Percentiles rank a stretch among this genome's conserved stretches.
Evolutionary conservation across 2,888 invertebrate genomes (phyloP).

Genomic region (Patella depressa): DNA sequence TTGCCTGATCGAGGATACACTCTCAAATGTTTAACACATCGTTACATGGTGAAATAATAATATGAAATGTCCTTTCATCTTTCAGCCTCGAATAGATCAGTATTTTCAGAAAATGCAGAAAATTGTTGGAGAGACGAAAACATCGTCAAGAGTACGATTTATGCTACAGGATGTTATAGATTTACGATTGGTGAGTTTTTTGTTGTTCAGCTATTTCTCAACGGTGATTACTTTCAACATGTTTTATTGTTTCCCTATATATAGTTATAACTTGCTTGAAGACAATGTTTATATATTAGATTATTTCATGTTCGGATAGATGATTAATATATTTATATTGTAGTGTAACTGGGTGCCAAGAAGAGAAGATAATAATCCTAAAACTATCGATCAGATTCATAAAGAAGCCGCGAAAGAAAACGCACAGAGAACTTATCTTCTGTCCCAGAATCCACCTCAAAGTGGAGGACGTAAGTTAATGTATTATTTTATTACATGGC

Average conservation of each 20-base stretch:
- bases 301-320: neutral
- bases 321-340: slow-evolving; percentile 22
- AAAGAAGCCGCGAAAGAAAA: slow-evolving; percentile 78
- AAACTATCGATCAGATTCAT: slow-evolving; percentile 94
- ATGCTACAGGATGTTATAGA: slow-evolving; percentile 95
- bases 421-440: slow-evolving; percentile 22
- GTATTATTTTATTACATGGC: too few species aligned
- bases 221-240: slow-evolving; percentile 11
- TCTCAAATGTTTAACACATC: too few species aligned
- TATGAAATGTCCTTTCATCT: slow-evolving; percentile 14
- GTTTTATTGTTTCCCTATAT: slow-evolving; percentile 1
- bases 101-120: slow-evolving; percentile 73
- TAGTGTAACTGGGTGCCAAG: slow-evolving; percentile 87
- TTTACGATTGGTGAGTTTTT: slow-evolving; percentile 75
- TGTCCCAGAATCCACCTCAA: slow-evolving; percentile 26
- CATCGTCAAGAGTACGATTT: slow-evolving; percentile 75
- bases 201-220: neutral
- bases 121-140: slow-evolving; percentile 77
- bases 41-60: too few species aligned
- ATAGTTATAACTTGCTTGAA: neutral
- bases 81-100: slow-evolving; percentile 66
- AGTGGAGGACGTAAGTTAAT: too few species aligned
- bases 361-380: slow-evolving; percentile 89
- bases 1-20: too few species aligned
- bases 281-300: neutral